These are phyloP conservation scores for Drosophila subsilvestris DNA, from an alignment of 2,888 invertebrate genomes.

Conservation along the genomic window DNA sequence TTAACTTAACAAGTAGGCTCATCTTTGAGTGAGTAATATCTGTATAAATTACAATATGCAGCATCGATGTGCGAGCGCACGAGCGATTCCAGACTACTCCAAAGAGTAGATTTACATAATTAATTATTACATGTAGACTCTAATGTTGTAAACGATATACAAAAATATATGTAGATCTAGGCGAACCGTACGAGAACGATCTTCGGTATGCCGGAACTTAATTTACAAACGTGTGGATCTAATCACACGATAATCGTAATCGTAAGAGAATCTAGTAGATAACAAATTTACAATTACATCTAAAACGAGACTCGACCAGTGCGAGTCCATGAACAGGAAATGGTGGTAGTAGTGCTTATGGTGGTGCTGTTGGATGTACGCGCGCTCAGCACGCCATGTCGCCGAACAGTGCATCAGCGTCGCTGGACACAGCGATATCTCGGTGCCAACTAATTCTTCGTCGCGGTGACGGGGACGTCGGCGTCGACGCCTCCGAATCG, in stretches of 20 bases:
- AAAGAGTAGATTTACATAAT: slow-evolving; percentile 15
- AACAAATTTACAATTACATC: slow-evolving; percentile 56
- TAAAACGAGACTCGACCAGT: slow-evolving; percentile 37
- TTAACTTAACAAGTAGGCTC: slow-evolving; percentile 27
- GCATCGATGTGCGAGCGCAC: slow-evolving; percentile 39
- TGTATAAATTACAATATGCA: slow-evolving; percentile 23
- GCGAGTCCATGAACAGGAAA: slow-evolving; percentile 57
- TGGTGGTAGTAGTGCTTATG: slow-evolving; percentile 37
- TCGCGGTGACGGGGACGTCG: slow-evolving; percentile 45
- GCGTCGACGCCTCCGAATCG: slow-evolving; percentile 63
- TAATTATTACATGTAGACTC: slow-evolving; percentile 15
- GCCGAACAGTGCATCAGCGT: slow-evolving; percentile 55
- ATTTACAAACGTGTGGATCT: slow-evolving; percentile 27
- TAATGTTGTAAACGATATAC: slow-evolving; percentile 46
- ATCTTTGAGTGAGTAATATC: slow-evolving; percentile 10
- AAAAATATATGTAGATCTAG: slow-evolving; percentile 44
- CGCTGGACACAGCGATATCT: slow-evolving; percentile 29
- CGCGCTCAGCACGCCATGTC: slow-evolving; percentile 70
- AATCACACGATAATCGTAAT: slow-evolving; percentile 24
- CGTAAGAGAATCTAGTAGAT: slow-evolving; percentile 5
- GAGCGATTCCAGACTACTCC: slow-evolving; percentile 16
- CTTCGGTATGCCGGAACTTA: slow-evolving; percentile 12
- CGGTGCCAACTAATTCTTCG: slow-evolving; percentile 50
- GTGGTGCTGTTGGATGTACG: slow-evolving; percentile 23
- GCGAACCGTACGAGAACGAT: slow-evolving; percentile 23